These are phyloP conservation scores for Glaucopsyche alexis DNA, from an alignment of 2,888 invertebrate species.

Conservation along the genomic window DNA sequence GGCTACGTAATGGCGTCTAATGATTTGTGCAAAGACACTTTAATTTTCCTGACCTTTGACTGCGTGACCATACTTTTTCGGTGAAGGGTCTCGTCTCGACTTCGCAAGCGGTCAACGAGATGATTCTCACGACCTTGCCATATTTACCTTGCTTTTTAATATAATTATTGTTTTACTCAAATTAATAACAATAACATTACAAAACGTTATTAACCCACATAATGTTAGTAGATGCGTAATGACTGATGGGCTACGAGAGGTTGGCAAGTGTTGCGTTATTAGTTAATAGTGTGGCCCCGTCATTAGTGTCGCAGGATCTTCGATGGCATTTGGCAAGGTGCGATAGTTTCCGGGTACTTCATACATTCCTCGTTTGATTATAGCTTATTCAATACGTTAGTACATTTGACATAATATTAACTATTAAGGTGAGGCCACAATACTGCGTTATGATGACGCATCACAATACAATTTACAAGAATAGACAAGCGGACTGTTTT, in stretches of 20 bases:
- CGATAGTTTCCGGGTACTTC: background rate
- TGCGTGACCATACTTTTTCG: background rate
- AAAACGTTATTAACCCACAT: constrained; percentile 11
- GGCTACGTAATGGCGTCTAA: too few relatives aligned
- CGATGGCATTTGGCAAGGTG: too few relatives aligned
- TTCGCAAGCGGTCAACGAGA: background rate
- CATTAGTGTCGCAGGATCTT: background rate
- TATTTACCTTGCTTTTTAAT: background rate
- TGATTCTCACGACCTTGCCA: background rate
- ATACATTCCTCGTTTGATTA: background rate
- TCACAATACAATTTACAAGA: too few relatives aligned
- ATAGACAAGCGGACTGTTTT: too few relatives aligned
- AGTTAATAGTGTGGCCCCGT: background rate
- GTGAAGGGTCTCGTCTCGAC: background rate
- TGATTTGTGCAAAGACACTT: background rate
- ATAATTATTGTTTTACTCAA: background rate
- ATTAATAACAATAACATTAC: constrained; percentile 7
- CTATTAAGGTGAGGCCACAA: too few relatives aligned
- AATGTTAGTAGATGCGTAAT: background rate
- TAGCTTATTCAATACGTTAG: background rate
- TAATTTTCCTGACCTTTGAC: background rate
- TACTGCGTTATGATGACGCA: too few relatives aligned
- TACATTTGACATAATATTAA: background rate
- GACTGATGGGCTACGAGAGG: background rate
- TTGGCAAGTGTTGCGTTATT: background rate